Evolutionary conservation across 2,888 invertebrate species (phyloP).

Genomic region (Dione juno): DNA sequence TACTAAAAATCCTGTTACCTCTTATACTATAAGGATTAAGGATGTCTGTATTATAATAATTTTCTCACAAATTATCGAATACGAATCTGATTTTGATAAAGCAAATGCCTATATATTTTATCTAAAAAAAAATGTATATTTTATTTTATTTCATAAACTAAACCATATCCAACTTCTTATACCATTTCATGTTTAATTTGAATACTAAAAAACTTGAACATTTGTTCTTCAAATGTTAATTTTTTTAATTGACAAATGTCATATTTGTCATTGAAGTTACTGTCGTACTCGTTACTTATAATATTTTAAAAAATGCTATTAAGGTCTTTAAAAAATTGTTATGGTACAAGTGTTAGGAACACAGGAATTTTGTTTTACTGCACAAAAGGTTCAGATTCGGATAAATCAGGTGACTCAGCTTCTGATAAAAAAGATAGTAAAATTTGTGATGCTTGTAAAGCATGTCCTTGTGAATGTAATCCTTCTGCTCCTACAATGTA

Average conservation of each 20-base stretch:
- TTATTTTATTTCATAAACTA: too few species aligned
- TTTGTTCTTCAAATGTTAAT: neutral
- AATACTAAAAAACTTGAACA: too few species aligned
- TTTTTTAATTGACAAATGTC: neutral
- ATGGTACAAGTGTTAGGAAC: neutral
- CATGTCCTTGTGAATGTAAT: slow-evolving; percentile 33
- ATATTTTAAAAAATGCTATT: neutral
- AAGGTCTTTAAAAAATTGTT: neutral
- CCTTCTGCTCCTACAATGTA: slow-evolving; percentile 50
- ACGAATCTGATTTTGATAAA: too few species aligned
- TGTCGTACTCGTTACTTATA: neutral
- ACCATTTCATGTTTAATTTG: too few species aligned
- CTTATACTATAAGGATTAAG: too few species aligned
- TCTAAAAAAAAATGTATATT: too few species aligned
- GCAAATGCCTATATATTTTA: too few species aligned
- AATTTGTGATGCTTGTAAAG: slow-evolving; percentile 4
- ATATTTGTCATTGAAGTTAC: neutral
- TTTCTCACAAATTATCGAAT: too few species aligned
- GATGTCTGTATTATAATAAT: too few species aligned
- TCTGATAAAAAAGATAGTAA: neutral
- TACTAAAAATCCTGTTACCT: too few species aligned
- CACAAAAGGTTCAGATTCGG: slow-evolving; percentile 5
- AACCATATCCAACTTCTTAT: too few species aligned
- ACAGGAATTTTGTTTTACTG: neutral
- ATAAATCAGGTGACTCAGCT: slow-evolving; percentile 4